Base-by-base conservation (phyloP, 2,113 vertebrate species). In the Sisor rabdophorus region DNA sequence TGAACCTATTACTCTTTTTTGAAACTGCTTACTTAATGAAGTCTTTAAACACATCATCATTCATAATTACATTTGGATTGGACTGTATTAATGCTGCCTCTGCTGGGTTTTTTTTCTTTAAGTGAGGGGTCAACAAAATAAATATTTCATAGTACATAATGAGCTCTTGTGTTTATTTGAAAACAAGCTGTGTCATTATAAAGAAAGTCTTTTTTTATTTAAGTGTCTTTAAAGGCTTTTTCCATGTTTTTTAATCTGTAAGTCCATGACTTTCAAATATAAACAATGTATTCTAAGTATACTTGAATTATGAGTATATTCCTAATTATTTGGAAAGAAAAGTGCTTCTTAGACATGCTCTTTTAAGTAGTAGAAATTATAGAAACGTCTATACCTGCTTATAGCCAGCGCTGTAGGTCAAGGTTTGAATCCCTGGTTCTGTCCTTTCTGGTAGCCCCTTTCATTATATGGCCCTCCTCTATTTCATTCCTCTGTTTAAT, bases 11-110 rank as follows among this genome's bases (percentile, higher is more conserved):
- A 67, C 24, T 44, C 56, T 19, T 55, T 19, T 59, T 60, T 19
- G 26, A 22, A 52, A 53, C 9, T 52, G 47, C 47, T 63, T 53
- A 59, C 68, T 50, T 17, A 28, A 28, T 24, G 15, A 71, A 59
- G n/a, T 71, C 24, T 69, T n/a, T 71, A 77, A 28, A 71, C 67
- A 53, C 55, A 59, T 70, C 24, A 30, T 19, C 47, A 36, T 30
- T 52, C 40, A 44, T 70, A 36, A 54, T 54, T 54, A 26, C 30
- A 67, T 47, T 48, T 65, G 36, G 10, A 47, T 48, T 68, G 54
- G 32, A 53, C 36, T 36, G 47, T 54, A 32, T 20, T 17, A 65
- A 32, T 26, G 44, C 44, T 67, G 11, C 40, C 40, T 61, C 65
- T 61, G 65, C 28, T 69, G 7, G 32, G 26, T 48, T 60, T 26